Conservation (phyloP, 2,888 invertebrate genomes). For the Cephus rjabovi region DNA sequence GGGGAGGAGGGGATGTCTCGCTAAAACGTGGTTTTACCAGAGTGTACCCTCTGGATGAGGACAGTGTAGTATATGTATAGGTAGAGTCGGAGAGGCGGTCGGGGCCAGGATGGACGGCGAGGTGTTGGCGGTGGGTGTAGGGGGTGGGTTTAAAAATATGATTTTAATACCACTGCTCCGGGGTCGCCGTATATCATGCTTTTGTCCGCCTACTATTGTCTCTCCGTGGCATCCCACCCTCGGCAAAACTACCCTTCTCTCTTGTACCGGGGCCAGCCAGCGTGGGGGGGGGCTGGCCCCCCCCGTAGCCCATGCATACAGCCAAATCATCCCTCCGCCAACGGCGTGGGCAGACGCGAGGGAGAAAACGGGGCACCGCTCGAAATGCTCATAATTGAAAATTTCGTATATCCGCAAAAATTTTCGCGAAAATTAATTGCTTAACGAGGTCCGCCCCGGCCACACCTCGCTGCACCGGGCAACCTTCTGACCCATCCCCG, state of each 20-base stretch:
- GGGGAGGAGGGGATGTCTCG: slow-evolving; percentile 21
- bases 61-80: neutral
- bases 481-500: neutral
- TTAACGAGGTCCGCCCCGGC: neutral
- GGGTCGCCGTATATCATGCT: slow-evolving; percentile 62
- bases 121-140: neutral
- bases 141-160: slow-evolving; percentile 60
- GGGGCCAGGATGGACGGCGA: neutral
- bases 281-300: neutral
- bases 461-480: neutral
- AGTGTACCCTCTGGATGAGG: neutral
- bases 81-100: neutral
- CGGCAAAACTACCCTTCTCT: slow-evolving; percentile 5
- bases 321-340: slow-evolving; percentile 8
- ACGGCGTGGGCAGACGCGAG: slow-evolving; percentile 7
- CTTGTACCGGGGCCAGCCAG: neutral
- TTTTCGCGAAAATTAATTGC: slow-evolving; percentile 13
- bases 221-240: slow-evolving; percentile 45
- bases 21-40: neutral
- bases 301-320: neutral
- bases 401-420: slow-evolving; percentile 29
- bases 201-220: slow-evolving; percentile 64
- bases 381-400: slow-evolving; percentile 47
- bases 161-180: slow-evolving; percentile 63
- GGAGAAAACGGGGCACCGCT: slow-evolving; percentile 13